phyloP scores from a whole-genome alignment of 2,888 invertebrate genomes.

The Unio pictorum region DNA sequence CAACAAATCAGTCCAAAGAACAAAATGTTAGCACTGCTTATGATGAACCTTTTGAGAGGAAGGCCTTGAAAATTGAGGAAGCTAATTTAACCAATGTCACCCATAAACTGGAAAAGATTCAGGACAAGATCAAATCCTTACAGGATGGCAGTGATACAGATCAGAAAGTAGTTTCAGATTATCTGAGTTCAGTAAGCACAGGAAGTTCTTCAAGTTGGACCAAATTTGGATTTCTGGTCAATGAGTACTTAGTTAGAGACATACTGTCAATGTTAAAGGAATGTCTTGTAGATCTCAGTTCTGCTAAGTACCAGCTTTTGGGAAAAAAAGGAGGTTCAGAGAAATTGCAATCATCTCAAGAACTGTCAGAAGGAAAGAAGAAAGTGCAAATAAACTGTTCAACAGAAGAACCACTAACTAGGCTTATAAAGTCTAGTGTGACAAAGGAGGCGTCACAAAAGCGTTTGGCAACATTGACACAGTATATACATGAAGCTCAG shows the following conservation, averaged over 20 bases:
- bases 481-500: constrained; percentile 79
- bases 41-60: constrained; percentile 47
- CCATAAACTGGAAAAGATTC: constrained; percentile 17
- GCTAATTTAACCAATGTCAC: constrained; percentile 20
- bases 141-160: constrained; percentile 6
- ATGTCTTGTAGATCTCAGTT: constrained; percentile 58
- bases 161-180: constrained; percentile 16
- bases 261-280: constrained; percentile 61
- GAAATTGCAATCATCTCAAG: constrained; percentile 16
- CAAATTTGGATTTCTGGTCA: constrained; percentile 56
- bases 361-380: constrained; percentile 9
- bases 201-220: constrained; percentile 31
- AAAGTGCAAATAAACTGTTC: constrained; percentile 29
- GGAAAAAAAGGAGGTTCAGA: constrained; percentile 37
- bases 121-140: constrained; percentile 14
- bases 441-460: constrained; percentile 44
- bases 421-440: constrained; percentile 51
- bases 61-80: neutral
- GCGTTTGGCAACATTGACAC: constrained; percentile 71
- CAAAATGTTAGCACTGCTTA: constrained; percentile 22
- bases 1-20: too few species aligned
- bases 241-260: constrained; percentile 64
- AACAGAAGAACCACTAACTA: constrained; percentile 47
- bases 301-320: constrained; percentile 46
- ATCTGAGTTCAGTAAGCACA: constrained; percentile 40